phyloP scores from a whole-genome alignment of 2,113 vertebrate genomes.

The Seriola rivoliana region DNA sequence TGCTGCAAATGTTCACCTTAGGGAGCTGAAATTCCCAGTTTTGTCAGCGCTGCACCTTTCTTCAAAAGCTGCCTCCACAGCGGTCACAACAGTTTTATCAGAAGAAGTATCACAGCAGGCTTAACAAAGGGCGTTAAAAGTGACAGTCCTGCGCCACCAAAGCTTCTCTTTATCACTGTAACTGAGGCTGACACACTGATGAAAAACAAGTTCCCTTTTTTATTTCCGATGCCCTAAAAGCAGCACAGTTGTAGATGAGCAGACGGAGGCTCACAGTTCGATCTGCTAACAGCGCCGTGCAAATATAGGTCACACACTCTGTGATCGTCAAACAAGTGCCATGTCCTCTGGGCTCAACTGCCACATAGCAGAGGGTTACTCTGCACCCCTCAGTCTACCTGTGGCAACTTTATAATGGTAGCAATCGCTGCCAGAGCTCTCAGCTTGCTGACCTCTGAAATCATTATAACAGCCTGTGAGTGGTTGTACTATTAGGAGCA shows the following conservation, averaged over 20 bases:
- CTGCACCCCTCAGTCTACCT: conserved; percentile 61
- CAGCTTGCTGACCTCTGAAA: background rate
- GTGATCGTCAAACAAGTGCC: conserved; percentile 48
- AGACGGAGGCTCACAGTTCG: conserved; percentile 25
- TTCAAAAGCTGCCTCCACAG: background rate
- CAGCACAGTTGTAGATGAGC: conserved; percentile 23
- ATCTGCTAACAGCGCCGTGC: conserved; percentile 47
- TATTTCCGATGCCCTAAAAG: conserved; percentile 27
- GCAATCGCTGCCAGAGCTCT: background rate
- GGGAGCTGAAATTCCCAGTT: background rate
- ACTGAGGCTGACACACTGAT: background rate
- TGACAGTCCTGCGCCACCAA: conserved; percentile 1
- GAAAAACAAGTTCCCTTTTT: conserved; percentile 37
- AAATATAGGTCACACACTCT: conserved; percentile 71
- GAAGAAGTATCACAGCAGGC: background rate
- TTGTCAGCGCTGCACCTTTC: background rate
- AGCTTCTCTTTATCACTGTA: background rate
- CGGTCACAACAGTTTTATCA: background rate
- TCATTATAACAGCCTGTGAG: background rate
- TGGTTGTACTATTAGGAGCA: background rate
- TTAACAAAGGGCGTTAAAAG: background rate
- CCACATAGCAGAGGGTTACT: conserved; percentile 41
- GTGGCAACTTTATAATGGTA: conserved; percentile 53
- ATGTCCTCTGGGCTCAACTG: conserved; percentile 58
- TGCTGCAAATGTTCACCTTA: background rate